These are phyloP conservation scores for Microhierax caerulescens DNA, from an alignment of 2,797 vertebrate genomes.

Conservation along the genomic window DNA sequence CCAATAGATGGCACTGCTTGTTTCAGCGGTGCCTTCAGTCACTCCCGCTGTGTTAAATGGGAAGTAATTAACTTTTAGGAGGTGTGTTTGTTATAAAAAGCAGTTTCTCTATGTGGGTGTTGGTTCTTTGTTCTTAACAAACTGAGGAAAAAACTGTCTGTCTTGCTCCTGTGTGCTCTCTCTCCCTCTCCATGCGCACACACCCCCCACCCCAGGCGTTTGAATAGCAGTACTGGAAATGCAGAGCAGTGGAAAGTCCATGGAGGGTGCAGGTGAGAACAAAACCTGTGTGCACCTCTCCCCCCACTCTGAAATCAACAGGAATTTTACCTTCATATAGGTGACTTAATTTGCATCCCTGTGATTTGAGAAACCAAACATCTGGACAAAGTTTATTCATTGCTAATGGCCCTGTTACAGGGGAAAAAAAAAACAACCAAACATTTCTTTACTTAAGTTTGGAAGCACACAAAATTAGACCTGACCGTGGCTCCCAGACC, in stretches of 20 bases:
- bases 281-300: background rate
- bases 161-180: background rate
- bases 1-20: background rate
- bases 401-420: background rate
- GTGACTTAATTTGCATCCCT: background rate
- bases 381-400: background rate
- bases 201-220: no score
- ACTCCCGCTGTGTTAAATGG: background rate
- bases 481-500: background rate
- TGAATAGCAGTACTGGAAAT: background rate
- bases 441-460: background rate
- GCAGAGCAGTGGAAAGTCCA: background rate
- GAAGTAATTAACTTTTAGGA: slow-evolving; percentile 12
- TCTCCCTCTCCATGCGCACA: no score
- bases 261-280: background rate
- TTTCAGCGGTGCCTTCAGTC: background rate
- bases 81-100: background rate
- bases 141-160: background rate
- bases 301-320: background rate
- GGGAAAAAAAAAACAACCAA: background rate
- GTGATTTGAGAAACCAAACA: background rate
- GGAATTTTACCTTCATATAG: background rate
- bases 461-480: background rate
- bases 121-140: background rate
- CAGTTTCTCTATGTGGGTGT: background rate